Evolutionary conservation across 2,113 vertebrate genomes (phyloP).

Genomic region (Loxodonta africana): DNA sequence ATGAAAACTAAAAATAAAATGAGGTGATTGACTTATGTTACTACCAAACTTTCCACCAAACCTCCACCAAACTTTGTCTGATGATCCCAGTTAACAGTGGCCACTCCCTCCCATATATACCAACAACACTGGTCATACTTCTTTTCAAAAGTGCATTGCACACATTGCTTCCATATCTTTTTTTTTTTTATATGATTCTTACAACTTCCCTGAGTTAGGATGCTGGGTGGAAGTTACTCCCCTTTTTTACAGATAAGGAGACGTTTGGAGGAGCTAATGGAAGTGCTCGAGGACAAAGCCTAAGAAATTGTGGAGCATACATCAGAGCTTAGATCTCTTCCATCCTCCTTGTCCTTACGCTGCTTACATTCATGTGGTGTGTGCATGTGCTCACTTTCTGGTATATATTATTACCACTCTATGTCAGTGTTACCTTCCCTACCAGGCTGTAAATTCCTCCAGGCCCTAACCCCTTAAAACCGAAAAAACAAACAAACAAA

Average conservation of each 20-base stretch:
- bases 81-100: neutral
- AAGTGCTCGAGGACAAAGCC: neutral
- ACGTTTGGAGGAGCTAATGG: neutral
- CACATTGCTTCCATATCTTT: neutral
- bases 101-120: neutral
- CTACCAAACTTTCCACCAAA: neutral
- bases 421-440: neutral
- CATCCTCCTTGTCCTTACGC: neutral
- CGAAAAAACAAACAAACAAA: too few species aligned
- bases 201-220: slow-evolving; percentile 13
- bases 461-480: neutral
- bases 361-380: neutral
- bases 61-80: neutral
- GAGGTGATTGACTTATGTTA: too few species aligned
- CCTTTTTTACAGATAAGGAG: neutral
- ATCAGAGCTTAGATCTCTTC: neutral
- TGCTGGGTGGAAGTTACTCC: neutral
- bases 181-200: neutral
- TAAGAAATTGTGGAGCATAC: neutral
- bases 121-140: neutral
- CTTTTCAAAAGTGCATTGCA: neutral
- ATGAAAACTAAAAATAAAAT: too few species aligned
- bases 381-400: neutral
- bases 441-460: slow-evolving; percentile 14
- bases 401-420: neutral